phyloP scores from a whole-genome alignment of 2,113 vertebrate species.

The Poeciliopsis turrubarensis region DNA sequence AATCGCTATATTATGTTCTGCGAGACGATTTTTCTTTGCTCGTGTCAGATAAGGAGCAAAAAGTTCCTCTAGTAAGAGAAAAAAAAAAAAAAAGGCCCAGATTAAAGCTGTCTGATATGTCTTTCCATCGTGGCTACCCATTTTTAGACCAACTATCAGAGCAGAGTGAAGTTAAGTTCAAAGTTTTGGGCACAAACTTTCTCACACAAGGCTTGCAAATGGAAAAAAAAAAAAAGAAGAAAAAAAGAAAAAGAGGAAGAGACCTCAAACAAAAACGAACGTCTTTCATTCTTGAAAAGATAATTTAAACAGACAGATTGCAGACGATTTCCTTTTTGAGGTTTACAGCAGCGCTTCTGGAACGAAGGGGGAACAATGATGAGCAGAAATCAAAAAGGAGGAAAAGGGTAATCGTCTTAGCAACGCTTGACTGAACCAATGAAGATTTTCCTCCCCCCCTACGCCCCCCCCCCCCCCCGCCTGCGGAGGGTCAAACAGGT shows the following conservation, averaged over 20 bases:
- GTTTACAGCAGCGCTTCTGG: constrained; percentile 9
- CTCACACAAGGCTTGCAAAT: background rate
- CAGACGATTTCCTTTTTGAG: constrained; percentile 36
- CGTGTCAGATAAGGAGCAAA: constrained; percentile 21
- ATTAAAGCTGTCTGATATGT: constrained; percentile 32
- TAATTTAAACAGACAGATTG: constrained; percentile 58
- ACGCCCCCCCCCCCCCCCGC: too few relatives aligned
- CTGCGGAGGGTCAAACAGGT: constrained; percentile 32
- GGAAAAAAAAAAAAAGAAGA: background rate
- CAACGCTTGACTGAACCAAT: constrained; percentile 22
- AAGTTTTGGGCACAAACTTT: constrained; percentile 6
- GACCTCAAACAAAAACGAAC: constrained; percentile 45
- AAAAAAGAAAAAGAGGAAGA: background rate
- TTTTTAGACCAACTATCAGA: constrained; percentile 18
- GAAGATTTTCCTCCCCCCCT: constrained; percentile 26
- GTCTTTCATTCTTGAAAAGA: constrained; percentile 16
- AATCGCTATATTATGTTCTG: constrained; percentile 48
- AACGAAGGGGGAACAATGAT: constrained; percentile 22
- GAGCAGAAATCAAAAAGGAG: constrained; percentile 31
- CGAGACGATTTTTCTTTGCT: background rate
- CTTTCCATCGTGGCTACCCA: constrained; percentile 15
- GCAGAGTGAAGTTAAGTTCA: constrained; percentile 15
- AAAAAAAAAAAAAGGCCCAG: constrained; percentile 3
- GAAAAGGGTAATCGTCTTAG: constrained; percentile 28
- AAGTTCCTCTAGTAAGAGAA: background rate